Evolutionary conservation across 2,888 invertebrate species (phyloP), one percentile per base, ranked within the genome.

Genomic region (Dolichomitus sp.): DNA sequence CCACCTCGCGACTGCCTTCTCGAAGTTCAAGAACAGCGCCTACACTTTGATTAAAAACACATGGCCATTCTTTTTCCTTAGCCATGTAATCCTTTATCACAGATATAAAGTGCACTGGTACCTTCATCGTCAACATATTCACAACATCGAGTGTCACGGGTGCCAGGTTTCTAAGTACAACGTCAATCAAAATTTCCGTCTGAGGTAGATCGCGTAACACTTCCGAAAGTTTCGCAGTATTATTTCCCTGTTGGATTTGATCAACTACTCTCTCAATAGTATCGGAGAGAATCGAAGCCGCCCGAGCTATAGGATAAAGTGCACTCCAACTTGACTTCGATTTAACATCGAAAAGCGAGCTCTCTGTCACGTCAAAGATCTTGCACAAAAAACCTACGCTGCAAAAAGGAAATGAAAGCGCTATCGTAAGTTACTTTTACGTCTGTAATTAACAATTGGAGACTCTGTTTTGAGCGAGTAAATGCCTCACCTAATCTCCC

Each of bases 1-100:
- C 88, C 0, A 95, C 94, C 2, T 89, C 89, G n/a, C 89, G 91
- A 0, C 89, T 93, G 12, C 90, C 91, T n/a, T 84, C 84, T 37
- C 91, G 88, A 0, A 91, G 87, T 12, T 92, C 87, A 27, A 95
- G 85, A 9, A 94, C 85, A 0, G 90, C 89, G 0, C 94, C 92
- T 11, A 95, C 68, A 73, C 95, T 94, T 48, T 90, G 89, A 1
- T 87, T 86, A 9, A 76, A 42, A 7, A 94, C 91, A 81, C 95
- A 95, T 0, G 95, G 95, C 95, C 95, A 95, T 0, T 93, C 87
- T 0, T 93, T 90, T 0, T 94, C 93, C 0, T 92, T 90, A 84
- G 94, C 94, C 84, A 94, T 87, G 23, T 95, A 87, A 0, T 93
- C 87, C 59, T 94, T 93, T 84, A 95, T 91, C 82, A 94, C 90